These are phyloP conservation scores for Crossocerus cetratus DNA, from an alignment of 2,888 invertebrate species.

Conservation along the genomic window DNA sequence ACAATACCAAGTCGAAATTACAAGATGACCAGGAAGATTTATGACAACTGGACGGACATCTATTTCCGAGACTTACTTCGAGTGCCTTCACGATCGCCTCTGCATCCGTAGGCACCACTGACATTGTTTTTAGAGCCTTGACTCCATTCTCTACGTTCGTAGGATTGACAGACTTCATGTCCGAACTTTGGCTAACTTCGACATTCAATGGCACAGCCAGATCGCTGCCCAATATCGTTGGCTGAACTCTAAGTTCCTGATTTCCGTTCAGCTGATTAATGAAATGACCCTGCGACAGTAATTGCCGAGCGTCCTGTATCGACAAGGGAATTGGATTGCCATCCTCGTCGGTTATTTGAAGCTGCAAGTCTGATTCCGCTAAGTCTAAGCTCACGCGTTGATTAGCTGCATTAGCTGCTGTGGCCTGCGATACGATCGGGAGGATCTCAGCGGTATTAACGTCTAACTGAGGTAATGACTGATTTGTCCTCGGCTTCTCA, in stretches of 20 bases:
- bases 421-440: slow-evolving; percentile 47
- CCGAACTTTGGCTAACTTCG: slow-evolving; percentile 67
- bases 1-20: slow-evolving; percentile 4
- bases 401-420: slow-evolving; percentile 50
- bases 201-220: slow-evolving; percentile 77
- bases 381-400: slow-evolving; percentile 62
- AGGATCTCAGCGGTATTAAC: slow-evolving; percentile 57
- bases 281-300: slow-evolving; percentile 79
- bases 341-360: slow-evolving; percentile 83
- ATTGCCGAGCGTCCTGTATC: slow-evolving; percentile 83
- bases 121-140: slow-evolving; percentile 21
- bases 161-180: slow-evolving; percentile 34
- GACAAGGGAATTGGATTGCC: slow-evolving; percentile 85
- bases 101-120: slow-evolving; percentile 61
- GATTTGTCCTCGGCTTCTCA: slow-evolving; percentile 45
- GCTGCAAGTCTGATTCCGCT: slow-evolving; percentile 69
- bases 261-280: slow-evolving; percentile 70
- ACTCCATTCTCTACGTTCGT: slow-evolving; percentile 12
- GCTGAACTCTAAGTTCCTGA: slow-evolving; percentile 71
- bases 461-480: slow-evolving; percentile 63
- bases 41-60: too few relatives aligned
- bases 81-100: slow-evolving; percentile 68
- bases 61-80: slow-evolving; percentile 56
- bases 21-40: not conserved
- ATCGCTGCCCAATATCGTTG: slow-evolving; percentile 67